Evolutionary conservation across 2,888 invertebrate species (phyloP).

Genomic region (Brachyptera putata): DNA sequence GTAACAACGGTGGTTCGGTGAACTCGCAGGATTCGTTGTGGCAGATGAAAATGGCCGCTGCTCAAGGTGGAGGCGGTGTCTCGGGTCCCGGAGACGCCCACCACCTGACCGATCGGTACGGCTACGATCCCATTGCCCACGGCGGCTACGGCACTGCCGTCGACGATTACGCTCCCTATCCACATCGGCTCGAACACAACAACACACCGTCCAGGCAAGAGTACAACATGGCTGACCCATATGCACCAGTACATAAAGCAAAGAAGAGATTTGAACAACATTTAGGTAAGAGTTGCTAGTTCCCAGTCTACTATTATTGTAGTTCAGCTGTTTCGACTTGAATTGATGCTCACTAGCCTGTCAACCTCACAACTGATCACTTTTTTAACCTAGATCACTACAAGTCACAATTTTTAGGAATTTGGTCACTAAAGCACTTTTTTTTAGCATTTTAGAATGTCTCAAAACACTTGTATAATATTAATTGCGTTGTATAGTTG

Average conservation of each 20-base stretch:
- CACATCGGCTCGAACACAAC: conserved; percentile 66
- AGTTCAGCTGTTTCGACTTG: too few species aligned
- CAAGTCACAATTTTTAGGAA: too few species aligned
- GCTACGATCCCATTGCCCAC: conserved; percentile 74
- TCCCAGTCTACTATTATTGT: too few species aligned
- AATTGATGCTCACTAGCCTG: too few species aligned
- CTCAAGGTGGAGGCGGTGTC: conserved; percentile 58
- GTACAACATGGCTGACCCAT: conserved; percentile 76
- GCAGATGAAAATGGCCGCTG: conserved; percentile 90
- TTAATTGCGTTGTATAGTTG: too few species aligned
- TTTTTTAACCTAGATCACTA: too few species aligned
- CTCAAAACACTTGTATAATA: too few species aligned
- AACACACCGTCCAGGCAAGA: conserved; percentile 85
- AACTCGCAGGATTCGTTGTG: conserved; percentile 92
- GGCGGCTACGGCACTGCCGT: conserved; percentile 72
- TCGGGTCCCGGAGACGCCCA: not conserved
- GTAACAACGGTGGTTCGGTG: conserved; percentile 91
- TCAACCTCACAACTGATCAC: too few species aligned
- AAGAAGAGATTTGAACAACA: conserved; percentile 84
- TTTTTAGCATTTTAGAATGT: too few species aligned
- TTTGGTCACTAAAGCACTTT: too few species aligned
- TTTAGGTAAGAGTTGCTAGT: conserved; percentile 78
- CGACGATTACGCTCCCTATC: conserved; percentile 82
- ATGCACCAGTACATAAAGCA: conserved; percentile 84
- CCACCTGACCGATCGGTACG: too few species aligned